Percentiles rank a stretch among this genome's conserved stretches.
These are phyloP conservation scores for Misgurnus mizolepis DNA, from an alignment of 2,113 vertebrate species.

Conservation along the genomic window DNA sequence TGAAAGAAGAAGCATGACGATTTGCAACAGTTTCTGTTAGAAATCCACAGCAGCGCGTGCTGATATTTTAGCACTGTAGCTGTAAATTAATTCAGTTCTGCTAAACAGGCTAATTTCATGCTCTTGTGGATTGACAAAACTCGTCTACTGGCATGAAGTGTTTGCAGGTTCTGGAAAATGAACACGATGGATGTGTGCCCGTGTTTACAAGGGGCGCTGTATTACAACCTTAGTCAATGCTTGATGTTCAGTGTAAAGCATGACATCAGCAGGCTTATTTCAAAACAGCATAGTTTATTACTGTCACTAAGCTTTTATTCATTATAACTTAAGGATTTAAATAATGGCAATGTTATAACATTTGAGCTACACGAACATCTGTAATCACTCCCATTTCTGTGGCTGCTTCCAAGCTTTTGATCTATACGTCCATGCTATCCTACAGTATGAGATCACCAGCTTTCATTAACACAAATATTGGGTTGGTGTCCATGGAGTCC, in stretches of 20 bases:
- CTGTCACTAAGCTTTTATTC: too few relatives aligned
- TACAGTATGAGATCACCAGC: not conserved
- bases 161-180: slow-evolving; percentile 47
- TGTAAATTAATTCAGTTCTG: slow-evolving; percentile 55
- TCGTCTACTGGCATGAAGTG: slow-evolving; percentile 49
- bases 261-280: too few relatives aligned
- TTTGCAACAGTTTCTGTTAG: slow-evolving; percentile 40
- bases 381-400: not conserved
- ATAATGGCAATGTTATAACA: too few relatives aligned
- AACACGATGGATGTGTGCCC: slow-evolving; percentile 42
- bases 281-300: too few relatives aligned
- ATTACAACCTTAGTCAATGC: slow-evolving; percentile 21
- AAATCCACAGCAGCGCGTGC: slow-evolving; percentile 33
- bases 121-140: slow-evolving; percentile 53
- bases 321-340: too few relatives aligned
- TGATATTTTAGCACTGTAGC: slow-evolving; percentile 57
- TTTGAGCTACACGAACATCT: not conserved
- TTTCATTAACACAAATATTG: slow-evolving; percentile 23
- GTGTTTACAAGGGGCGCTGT: slow-evolving; percentile 47
- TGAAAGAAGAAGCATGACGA: slow-evolving; percentile 31
- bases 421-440: not conserved
- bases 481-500: slow-evolving; percentile 5
- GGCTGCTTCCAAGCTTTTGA: not conserved
- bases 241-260: not conserved
- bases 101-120: slow-evolving; percentile 60